Conservation (phyloP, 2,797 vertebrate species). For the Strix occidentalis region DNA sequence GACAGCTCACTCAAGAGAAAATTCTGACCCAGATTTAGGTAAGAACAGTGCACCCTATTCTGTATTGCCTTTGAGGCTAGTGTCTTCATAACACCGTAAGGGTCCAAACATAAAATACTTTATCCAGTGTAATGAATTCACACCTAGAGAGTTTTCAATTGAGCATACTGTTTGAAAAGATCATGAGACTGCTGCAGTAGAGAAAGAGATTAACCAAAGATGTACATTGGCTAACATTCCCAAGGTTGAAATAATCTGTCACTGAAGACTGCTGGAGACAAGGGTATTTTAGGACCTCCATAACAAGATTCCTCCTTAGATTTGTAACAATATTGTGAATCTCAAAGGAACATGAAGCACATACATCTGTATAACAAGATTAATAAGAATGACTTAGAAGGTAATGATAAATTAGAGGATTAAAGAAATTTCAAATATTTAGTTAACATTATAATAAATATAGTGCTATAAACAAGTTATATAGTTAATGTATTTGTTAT, state of each 20-base stretch:
- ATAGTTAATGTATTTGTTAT: not conserved
- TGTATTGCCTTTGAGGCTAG: not conserved
- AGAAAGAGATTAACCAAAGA: not conserved
- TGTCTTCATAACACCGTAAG: not conserved
- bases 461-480: not conserved
- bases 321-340: not conserved
- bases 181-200: too few relatives aligned
- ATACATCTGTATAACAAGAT: not conserved
- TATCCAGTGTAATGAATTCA: not conserved
- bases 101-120: not conserved
- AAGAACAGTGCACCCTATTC: not conserved
- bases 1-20: not conserved
- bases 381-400: not conserved
- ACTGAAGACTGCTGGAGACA: not conserved
- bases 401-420: not conserved
- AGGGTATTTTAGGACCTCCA: not conserved
- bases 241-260: not conserved
- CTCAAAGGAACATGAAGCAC: not conserved
- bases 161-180: rapidly evolving
- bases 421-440: not conserved
- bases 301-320: not conserved
- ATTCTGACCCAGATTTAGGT: not conserved
- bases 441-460: not conserved
- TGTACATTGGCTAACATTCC: not conserved
- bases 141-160: not conserved